Base-by-base conservation (phyloP, 35 echinoderm and acorn worm species). In the Apostichopus californicus region DNA sequence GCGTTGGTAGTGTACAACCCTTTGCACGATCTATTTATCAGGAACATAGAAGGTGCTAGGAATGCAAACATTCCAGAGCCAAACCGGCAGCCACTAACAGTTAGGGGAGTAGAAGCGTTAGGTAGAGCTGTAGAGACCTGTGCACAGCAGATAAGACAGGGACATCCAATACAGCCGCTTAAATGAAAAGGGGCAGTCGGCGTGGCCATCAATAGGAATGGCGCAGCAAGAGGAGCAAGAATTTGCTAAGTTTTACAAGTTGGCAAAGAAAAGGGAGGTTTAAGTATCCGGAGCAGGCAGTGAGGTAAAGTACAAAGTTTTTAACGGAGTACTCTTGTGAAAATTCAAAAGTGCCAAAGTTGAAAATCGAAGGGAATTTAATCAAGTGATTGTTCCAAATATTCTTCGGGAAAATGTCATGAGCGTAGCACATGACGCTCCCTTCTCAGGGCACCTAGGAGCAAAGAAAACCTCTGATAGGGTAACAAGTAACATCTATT, bases 311-410 rank as follows among this genome's bases (percentile, higher is more conserved):
- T 93, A 61, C 58, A 12, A 61, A 2, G 58, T 61, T 85, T 57
- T 57, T 21, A 66, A 93, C 4, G 18, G 87, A 3, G 58, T 93
- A 54, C 46, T 93, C 4, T 93, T 23, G 56, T 70, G 92, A n/a
- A 71, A 87, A 52, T 93, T 81, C 78, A 58, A 60, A 70, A 79
- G 82, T 46, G 56, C 83, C 9, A 23, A 87, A 60, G 61, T 87
- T 5, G 83, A 93, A 77, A 53, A 77, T 88, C 84, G 6, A 6
- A 81, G 90, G 9, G 46, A 28, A 28, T 90, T 92, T 83, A 59
- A 55, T 23, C 94, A 95, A 77, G 20, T 95, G 8, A 84, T 95
- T 61, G 82, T 95, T 7, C 90, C 90, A 23, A 77, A 92, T 11
- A 13, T 14, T 77, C 78, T 93, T 72, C 92, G 86, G 57, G 22